Evolutionary conservation across 2,888 invertebrate species (phyloP).

Genomic region (Unio delphinus): DNA sequence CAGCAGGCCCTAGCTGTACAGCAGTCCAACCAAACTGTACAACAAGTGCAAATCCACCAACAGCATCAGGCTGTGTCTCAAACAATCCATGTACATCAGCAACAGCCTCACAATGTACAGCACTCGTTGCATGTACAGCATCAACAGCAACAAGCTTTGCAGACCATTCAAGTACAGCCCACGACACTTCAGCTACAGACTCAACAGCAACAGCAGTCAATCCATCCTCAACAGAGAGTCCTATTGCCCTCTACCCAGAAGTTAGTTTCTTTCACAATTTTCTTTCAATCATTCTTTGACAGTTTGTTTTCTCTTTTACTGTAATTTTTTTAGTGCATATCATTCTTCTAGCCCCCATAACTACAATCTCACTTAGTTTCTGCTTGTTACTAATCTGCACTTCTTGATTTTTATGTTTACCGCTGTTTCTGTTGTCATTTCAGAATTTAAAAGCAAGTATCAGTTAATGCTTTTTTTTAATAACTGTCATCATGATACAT

Average conservation of each 20-base stretch:
- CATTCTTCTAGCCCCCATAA: too few species aligned
- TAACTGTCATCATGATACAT: too few species aligned
- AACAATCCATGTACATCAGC: constrained; percentile 26
- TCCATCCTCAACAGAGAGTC: constrained; percentile 40
- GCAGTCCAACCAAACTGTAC: constrained; percentile 25
- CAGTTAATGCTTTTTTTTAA: too few species aligned
- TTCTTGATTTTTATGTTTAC: too few species aligned
- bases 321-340: too few species aligned
- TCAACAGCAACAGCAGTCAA: constrained; percentile 24
- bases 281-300: neutral
- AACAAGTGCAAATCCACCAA: constrained; percentile 13
- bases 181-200: constrained; percentile 5
- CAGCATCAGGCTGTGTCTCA: neutral
- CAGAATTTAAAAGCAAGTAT: too few species aligned
- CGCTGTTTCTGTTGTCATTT: too few species aligned
- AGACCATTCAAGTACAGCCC: constrained; percentile 1
- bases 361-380: too few species aligned
- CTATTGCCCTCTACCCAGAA: constrained; percentile 51
- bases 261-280: constrained; percentile 23
- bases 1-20: constrained; percentile 21
- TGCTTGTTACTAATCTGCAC: too few species aligned
- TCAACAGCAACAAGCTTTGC: constrained; percentile 3
- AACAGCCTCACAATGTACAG: constrained; percentile 26
- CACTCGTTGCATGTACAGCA: constrained; percentile 12
- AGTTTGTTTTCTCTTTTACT: too few species aligned